Evolutionary conservation across 2,888 invertebrate genomes (phyloP).

Genomic region (Thereva nobilitata): DNA sequence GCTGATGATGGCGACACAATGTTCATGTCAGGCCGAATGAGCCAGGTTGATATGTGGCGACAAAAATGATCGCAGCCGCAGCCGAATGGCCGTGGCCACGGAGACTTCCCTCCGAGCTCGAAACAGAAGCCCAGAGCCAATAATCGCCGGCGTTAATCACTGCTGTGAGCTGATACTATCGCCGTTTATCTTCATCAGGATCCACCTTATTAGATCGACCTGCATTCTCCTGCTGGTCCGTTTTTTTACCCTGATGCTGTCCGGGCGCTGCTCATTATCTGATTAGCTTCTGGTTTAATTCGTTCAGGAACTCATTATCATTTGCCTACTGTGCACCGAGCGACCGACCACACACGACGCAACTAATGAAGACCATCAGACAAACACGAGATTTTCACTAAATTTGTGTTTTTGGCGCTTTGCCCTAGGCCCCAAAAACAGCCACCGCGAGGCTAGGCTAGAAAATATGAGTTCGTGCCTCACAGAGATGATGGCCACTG

Average conservation of each 20-base stretch:
- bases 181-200: constrained; percentile 34
- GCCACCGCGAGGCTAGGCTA: too few species aligned
- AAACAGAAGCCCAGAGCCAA: constrained; percentile 26
- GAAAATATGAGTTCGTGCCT: too few species aligned
- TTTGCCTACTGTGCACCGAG: constrained; percentile 15
- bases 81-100: background rate
- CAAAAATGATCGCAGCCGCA: constrained; percentile 25
- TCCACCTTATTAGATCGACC: constrained; percentile 24
- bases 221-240: background rate
- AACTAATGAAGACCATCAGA: constrained; percentile 25
- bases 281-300: constrained; percentile 36
- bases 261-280: constrained; percentile 24
- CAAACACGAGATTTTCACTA: background rate
- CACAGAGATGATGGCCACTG: too few species aligned
- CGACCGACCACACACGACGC: constrained; percentile 24
- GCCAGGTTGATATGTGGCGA: constrained; percentile 30
- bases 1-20: constrained; percentile 32
- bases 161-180: constrained; percentile 25
- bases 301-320: constrained; percentile 26
- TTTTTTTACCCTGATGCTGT: constrained; percentile 4
- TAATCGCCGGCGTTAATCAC: constrained; percentile 33
- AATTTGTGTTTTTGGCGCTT: constrained; percentile 26
- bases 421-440: too few species aligned
- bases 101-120: background rate
- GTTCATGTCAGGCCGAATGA: constrained; percentile 28